These are phyloP conservation scores for Lethenteron camtschaticum DNA, from an alignment of 2,113 vertebrate genomes.

Conservation along the genomic window DNA sequence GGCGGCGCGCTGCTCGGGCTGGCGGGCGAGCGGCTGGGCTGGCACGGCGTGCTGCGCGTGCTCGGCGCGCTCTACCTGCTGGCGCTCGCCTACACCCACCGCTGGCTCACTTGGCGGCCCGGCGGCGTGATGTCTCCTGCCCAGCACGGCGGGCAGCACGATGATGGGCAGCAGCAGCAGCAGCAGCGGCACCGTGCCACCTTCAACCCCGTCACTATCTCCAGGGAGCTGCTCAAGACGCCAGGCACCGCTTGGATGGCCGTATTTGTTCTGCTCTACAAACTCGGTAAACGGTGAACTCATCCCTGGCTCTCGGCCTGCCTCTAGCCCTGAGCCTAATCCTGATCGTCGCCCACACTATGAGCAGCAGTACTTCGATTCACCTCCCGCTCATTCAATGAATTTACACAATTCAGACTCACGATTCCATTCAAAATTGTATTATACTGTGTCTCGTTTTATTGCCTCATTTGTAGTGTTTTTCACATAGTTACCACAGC, in stretches of 20 bases:
- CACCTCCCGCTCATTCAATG: too few species aligned
- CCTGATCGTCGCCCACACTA: too few species aligned
- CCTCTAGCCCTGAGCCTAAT: too few species aligned
- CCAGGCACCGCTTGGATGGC: conserved; percentile 46
- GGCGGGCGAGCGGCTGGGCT: conserved; percentile 39
- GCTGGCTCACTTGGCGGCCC: neutral
- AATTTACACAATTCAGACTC: too few species aligned
- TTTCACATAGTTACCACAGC: too few species aligned
- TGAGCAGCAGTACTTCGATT: too few species aligned
- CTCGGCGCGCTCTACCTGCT: conserved; percentile 33
- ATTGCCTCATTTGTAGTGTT: too few species aligned
- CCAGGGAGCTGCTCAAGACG: conserved; percentile 31
- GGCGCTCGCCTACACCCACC: conserved; percentile 13
- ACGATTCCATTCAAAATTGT: too few species aligned
- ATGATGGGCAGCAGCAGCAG: neutral
- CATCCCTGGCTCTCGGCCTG: too few species aligned
- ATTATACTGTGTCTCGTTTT: too few species aligned
- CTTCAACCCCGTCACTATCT: conserved; percentile 19
- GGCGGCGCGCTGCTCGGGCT: conserved; percentile 39
- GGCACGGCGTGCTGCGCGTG: conserved; percentile 39
- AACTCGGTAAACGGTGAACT: conserved; percentile 33
- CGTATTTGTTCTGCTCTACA: conserved; percentile 53
- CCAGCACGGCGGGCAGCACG: neutral
- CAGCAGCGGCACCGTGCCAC: conserved; percentile 7
- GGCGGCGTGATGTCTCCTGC: neutral